Percentiles rank a stretch among this genome's conserved stretches.
phyloP scores from a whole-genome alignment of 2,113 vertebrate genomes.

The Castor canadensis region DNA sequence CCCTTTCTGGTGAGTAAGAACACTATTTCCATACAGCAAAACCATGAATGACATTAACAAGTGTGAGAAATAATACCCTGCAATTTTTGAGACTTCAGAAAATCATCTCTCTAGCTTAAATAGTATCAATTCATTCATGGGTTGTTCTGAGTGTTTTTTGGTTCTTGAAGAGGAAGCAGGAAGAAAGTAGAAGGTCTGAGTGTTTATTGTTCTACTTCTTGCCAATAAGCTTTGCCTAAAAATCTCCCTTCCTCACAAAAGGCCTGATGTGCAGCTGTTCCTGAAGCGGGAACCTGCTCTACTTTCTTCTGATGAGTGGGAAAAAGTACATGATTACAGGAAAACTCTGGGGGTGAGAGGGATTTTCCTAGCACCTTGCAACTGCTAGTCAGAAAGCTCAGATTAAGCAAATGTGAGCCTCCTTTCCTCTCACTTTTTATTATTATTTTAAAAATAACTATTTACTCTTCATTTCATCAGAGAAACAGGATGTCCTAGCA shows the following conservation, averaged over 20 bases:
- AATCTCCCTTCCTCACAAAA: constrained; percentile 47
- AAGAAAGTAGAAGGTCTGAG: constrained; percentile 30
- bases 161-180: constrained; percentile 49
- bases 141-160: background rate
- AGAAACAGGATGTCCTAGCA: constrained; percentile 62
- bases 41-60: background rate
- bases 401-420: constrained; percentile 18
- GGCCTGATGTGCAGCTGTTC: constrained; percentile 57
- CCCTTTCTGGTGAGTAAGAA: background rate
- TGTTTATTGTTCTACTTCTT: constrained; percentile 61
- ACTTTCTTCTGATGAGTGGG: constrained; percentile 25
- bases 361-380: constrained; percentile 52
- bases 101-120: background rate
- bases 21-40: background rate
- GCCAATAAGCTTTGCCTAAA: constrained; percentile 63
- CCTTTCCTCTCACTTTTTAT: background rate
- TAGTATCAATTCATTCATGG: background rate
- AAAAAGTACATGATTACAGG: constrained; percentile 43
- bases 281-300: constrained; percentile 11
- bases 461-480: constrained; percentile 59
- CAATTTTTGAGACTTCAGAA: background rate
- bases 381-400: constrained; percentile 42
- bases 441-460: constrained; percentile 56
- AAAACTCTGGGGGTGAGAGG: background rate
- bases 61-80: background rate